Percentiles rank a stretch among this genome's conserved stretches.
phyloP scores from a whole-genome alignment of 2,113 vertebrate genomes.

The Catagonus wagneri region DNA sequence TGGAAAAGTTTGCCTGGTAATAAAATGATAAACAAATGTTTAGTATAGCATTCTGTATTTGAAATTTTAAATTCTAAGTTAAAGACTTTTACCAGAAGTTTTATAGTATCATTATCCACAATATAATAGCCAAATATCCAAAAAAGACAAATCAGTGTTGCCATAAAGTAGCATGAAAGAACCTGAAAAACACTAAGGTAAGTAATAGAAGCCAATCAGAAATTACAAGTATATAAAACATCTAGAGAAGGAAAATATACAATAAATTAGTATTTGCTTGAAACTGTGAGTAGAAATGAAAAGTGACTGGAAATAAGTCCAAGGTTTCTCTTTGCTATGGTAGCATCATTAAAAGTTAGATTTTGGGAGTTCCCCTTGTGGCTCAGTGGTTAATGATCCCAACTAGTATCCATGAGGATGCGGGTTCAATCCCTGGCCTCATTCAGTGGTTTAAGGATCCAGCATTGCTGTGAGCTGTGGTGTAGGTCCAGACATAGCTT shows the following conservation, averaged over 20 bases:
- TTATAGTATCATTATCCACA: background rate
- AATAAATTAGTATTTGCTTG: background rate
- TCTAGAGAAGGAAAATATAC: background rate
- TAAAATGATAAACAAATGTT: background rate
- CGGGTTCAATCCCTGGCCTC: no score
- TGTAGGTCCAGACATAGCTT: no score
- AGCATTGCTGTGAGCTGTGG: no score
- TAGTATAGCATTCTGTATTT: background rate
- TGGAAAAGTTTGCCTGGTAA: background rate
- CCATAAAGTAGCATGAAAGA: background rate
- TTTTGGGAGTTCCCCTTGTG: background rate
- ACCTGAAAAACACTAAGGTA: background rate
- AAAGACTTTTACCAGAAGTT: background rate
- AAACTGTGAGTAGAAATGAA: background rate
- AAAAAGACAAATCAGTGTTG: background rate
- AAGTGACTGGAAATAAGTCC: background rate
- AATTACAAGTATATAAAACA: background rate
- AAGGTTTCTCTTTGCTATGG: background rate
- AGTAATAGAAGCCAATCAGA: background rate
- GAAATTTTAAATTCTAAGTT: background rate
- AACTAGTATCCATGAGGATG: no score
- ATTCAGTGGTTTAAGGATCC: no score
- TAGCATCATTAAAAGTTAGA: constrained; percentile 41
- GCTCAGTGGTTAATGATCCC: no score
- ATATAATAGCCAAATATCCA: background rate